Base-by-base conservation (phyloP, 2,888 invertebrate genomes). In the Blastobasis lacticolella region DNA sequence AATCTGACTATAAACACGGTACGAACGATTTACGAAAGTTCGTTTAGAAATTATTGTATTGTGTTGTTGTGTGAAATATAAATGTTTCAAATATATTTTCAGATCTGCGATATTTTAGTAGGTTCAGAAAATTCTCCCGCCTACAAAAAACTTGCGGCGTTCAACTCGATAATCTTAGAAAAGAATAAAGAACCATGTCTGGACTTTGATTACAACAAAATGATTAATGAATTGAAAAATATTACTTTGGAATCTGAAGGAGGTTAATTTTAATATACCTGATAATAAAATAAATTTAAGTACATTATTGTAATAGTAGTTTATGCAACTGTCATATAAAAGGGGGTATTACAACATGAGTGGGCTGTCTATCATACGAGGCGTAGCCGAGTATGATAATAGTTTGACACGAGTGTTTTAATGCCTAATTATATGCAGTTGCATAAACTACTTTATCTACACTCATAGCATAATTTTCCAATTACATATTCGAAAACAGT, bases 201-300 rank as follows among this genome's bases (percentile, higher is more conserved):
- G 52, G 96, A 97, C 75, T 95, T 94, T 69, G 93, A 91, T 60
- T 98, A 97, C 66, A 84, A 90, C 8, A 93, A 92, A 57, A 93
- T 94, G 92, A 90, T 96, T 41, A 75, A 89, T 1, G 90, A 92
- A 45, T 78, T 95, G 72, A 90, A 90, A 59, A 91, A 94, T 55
- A 78, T 82, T 1, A 89, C 91, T 4, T 96, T 94, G 94, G 81
- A 90, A 8, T 88, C 90, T 6, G 90, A 92, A 9, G 92, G 92
- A 75, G 94, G 93, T 86, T 76, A 68, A 65, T 57, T 46, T 44
- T 23, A 23, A 23, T 23, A 23, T 23, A 23, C 23, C 23, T 23
- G 23, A 23, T 23, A 23, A 23, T 23, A 3, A 23, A 23, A 23
- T 3, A 23, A 23, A 23, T 23, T 23, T 23, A 23, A 47, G 41